These are phyloP conservation scores for Styela plicata DNA, from an alignment of 23 tunicate genomes.

Conservation along the genomic window DNA sequence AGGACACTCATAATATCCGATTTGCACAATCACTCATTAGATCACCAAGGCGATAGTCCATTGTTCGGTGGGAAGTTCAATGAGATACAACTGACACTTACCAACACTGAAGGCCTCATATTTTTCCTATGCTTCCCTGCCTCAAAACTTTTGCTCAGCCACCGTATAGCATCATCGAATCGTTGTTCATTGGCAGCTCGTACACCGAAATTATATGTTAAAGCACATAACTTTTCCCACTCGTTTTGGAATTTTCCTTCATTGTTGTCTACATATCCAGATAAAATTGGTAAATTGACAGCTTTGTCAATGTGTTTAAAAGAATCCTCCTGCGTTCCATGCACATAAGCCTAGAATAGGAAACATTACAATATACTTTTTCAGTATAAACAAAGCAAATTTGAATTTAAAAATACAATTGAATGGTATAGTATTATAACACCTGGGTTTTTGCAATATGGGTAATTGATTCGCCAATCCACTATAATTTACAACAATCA, in stretches of 20 bases:
- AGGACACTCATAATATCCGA: no score
- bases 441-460: no score
- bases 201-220: slow-evolving; percentile 52
- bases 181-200: slow-evolving; percentile 15
- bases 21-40: no score
- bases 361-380: no score
- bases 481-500: no score
- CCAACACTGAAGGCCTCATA: slow-evolving; percentile 5
- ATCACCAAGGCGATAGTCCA: no score
- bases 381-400: no score
- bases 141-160: slow-evolving; percentile 50
- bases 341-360: background rate
- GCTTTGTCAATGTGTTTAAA: background rate
- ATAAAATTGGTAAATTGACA: background rate
- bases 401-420: no score
- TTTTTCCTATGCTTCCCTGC: slow-evolving; percentile 19
- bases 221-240: slow-evolving; percentile 15
- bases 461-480: no score
- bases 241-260: background rate
- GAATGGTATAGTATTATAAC: no score
- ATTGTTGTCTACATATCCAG: background rate
- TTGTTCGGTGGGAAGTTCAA: no score
- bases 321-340: background rate
- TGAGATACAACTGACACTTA: background rate
- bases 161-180: slow-evolving; percentile 50